phyloP scores from a whole-genome alignment of 1,140 invertebrate genomes.

The Lucilia cuprina region DNA sequence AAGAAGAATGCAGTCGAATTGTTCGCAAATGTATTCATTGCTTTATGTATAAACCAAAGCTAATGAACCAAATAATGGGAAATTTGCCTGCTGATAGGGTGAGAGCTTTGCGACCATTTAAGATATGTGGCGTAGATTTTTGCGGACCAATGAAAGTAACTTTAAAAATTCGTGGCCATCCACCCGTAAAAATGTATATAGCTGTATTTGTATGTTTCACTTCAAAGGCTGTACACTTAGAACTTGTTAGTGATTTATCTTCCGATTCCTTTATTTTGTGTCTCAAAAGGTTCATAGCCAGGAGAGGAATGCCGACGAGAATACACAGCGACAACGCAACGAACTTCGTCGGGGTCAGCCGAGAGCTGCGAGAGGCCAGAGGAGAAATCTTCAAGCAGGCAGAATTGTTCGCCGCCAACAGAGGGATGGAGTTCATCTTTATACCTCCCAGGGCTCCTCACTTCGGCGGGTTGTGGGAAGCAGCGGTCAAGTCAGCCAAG shows the following conservation, averaged over 20 bases:
- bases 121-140: constrained; percentile 37
- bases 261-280: constrained; percentile 51
- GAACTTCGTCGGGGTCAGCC: constrained; percentile 39
- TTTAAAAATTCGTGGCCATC: constrained; percentile 28
- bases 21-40: constrained; percentile 35
- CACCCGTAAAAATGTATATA: constrained; percentile 35
- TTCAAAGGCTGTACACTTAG: constrained; percentile 52
- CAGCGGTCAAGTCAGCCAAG: constrained; percentile 29
- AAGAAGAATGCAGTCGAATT: constrained; percentile 22
- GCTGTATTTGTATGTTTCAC: constrained; percentile 48
- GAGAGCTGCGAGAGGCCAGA: constrained; percentile 5
- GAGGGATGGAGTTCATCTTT: constrained; percentile 29
- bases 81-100: constrained; percentile 28
- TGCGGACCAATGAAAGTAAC: constrained; percentile 34
- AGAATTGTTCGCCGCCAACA: not conserved
- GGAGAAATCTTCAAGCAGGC: not conserved
- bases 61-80: constrained; percentile 35
- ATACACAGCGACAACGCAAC: constrained; percentile 43
- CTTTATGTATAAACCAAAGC: constrained; percentile 35
- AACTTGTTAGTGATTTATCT: constrained; percentile 51
- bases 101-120: constrained; percentile 25
- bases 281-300: constrained; percentile 51
- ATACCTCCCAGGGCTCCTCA: constrained; percentile 39
- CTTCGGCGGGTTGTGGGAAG: constrained; percentile 51
- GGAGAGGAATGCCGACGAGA: constrained; percentile 42